phyloP scores from a whole-genome alignment of 1,140 invertebrate species.

The Drosophila fuyamai region DNA sequence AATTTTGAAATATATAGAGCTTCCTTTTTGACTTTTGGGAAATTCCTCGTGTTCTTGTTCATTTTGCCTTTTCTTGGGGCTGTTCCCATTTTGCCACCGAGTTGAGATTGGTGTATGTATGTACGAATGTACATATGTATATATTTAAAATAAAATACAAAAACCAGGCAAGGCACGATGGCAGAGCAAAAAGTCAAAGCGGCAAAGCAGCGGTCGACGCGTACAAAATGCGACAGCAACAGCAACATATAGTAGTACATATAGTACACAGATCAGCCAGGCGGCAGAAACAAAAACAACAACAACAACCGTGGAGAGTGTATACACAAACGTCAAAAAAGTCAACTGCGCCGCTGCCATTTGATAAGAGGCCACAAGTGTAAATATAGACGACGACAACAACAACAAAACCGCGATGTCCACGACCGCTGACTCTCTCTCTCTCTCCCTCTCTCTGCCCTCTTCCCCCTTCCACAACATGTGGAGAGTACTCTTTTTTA shows the following conservation, averaged over 20 bases:
- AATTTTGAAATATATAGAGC: not conserved
- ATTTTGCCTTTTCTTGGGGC: constrained; percentile 1
- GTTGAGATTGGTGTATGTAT: constrained; percentile 10
- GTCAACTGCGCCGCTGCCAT: constrained; percentile 82
- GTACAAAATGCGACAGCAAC: constrained; percentile 75
- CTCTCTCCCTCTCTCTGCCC: not conserved
- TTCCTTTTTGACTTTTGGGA: constrained; percentile 1
- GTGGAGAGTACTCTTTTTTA: constrained; percentile 30
- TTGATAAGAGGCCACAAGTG: constrained; percentile 83
- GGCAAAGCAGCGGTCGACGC: constrained; percentile 71
- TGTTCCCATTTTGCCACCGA: constrained; percentile 40
- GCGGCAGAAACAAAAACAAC: constrained; percentile 42
- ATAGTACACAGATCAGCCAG: constrained; percentile 78
- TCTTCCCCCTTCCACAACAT: constrained; percentile 1
- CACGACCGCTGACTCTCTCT: constrained; percentile 70
- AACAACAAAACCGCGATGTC: constrained; percentile 58
- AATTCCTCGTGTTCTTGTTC: constrained; percentile 1
- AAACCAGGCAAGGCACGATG: constrained; percentile 8
- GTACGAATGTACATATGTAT: constrained; percentile 5
- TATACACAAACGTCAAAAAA: constrained; percentile 82
- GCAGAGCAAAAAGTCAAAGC: constrained; percentile 81
- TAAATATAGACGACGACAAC: constrained; percentile 77
- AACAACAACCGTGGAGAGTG: constrained; percentile 40
- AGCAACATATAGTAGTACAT: constrained; percentile 35
- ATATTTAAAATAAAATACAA: constrained; percentile 46